Conservation (phyloP, 2,888 invertebrate genomes). For the Sarcophaga carnaria region DNA sequence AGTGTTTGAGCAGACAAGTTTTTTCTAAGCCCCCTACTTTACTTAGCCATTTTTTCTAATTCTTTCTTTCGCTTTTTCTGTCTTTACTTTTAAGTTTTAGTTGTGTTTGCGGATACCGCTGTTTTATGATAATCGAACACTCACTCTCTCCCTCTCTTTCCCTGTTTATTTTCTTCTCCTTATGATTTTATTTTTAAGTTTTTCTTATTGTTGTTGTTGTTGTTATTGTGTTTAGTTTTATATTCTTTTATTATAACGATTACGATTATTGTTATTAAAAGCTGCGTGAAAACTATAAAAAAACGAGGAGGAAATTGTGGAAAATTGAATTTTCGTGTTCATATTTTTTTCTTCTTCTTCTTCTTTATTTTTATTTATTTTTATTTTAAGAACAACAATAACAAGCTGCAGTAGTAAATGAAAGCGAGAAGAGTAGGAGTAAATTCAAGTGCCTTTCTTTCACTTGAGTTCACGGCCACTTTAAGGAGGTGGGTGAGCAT, state of each 20-base stretch:
- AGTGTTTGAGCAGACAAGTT: no score
- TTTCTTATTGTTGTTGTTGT: slow-evolving; percentile 6
- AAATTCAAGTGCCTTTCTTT: slow-evolving; percentile 38
- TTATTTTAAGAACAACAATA: no score
- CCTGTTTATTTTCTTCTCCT: background rate
- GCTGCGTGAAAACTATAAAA: slow-evolving; percentile 65
- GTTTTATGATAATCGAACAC: no score
- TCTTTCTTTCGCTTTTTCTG: no score
- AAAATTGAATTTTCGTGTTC: slow-evolving; percentile 71
- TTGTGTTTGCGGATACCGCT: no score
- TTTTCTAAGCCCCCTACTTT: no score
- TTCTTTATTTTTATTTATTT: background rate
- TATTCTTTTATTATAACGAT: slow-evolving; percentile 11
- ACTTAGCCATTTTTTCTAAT: no score
- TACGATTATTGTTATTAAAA: slow-evolving; percentile 43
- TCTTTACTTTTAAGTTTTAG: no score
- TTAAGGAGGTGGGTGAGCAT: background rate
- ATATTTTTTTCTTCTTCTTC: slow-evolving; percentile 42
- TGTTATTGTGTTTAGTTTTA: slow-evolving; percentile 14
- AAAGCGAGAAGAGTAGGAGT: background rate
- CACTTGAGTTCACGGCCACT: background rate
- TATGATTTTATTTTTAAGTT: slow-evolving; percentile 43
- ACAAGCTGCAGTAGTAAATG: no score
- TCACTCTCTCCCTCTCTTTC: no score
- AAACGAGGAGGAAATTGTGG: slow-evolving; percentile 62